Evolutionary conservation across 2,113 vertebrate genomes (phyloP), one percentile per base, ranked within the genome.

Genomic region (Rhombomys opimus): DNA sequence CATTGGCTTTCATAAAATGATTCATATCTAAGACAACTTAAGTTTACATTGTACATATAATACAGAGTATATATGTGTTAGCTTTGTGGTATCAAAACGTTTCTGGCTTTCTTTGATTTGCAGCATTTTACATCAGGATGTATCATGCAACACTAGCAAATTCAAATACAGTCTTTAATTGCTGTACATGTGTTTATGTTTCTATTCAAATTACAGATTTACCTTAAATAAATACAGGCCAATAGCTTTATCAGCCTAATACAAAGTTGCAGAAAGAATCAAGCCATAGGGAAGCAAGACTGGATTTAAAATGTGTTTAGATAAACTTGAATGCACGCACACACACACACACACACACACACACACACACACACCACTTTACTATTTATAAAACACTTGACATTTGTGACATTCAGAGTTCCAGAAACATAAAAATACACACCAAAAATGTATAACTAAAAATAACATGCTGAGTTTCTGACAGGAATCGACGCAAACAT

Each of bases 401-500:
- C 67, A 86, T 95, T 70, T 90, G 41, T 94, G 82, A 94, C 27
- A 68, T 61, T 30, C 0, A 38, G 25, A 82, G 77, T 41, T 90
- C 18, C 93, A 67, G 68, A 95, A 90, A 86, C 63, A 67, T 14
- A 70, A 3, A 85, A 85, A 67, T 32, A 20, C 61, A 67, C 15
- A 65, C 61, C 15, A 11, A 86, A 92, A 92, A 41, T n/a, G 7
- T 81, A 41, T 82, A 46, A 23, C 30, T 3, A 82, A 93, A 95
- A 94, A 87, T 73, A 81, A 68, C n/a, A 14, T 50, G 38, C n/a
- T 93, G 65, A 82, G 80, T 41, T 93, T 97, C 95, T 94, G 67
- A 93, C 5, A 65, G 23, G 41, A 89, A 81, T 35, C 86, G 20
- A 30, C 13, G 82, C 32, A 87, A 57, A 91, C 1, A 54, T 78